These are phyloP conservation scores for Ophthalmolycus amberensis DNA, from an alignment of 2,113 vertebrate species.

Conservation along the genomic window DNA sequence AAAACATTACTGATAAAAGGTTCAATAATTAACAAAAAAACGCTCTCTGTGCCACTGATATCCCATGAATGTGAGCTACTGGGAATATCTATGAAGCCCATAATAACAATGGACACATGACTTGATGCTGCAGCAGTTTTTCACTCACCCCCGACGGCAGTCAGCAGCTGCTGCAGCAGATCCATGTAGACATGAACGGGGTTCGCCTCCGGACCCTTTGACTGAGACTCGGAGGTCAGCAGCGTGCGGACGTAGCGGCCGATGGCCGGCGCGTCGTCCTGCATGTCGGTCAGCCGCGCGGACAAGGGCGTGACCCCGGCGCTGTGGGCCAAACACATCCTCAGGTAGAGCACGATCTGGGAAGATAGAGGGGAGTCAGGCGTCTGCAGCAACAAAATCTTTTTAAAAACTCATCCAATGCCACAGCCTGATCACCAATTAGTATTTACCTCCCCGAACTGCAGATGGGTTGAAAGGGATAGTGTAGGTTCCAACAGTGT, in stretches of 20 bases:
- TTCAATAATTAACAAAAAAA: background rate
- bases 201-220: conserved; percentile 88
- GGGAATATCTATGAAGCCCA: background rate
- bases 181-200: conserved; percentile 93
- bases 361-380: background rate
- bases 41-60: background rate
- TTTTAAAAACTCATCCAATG: background rate
- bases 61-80: background rate
- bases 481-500: conserved; percentile 89
- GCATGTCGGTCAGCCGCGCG: conserved; percentile 93
- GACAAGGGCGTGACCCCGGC: conserved; percentile 90
- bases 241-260: conserved; percentile 90
- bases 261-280: conserved; percentile 94
- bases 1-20: background rate
- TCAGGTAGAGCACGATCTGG: conserved; percentile 94
- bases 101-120: background rate
- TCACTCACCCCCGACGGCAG: conserved; percentile 90
- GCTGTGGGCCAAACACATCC: conserved; percentile 96
- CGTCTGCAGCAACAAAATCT: background rate
- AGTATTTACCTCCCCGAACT: conserved; percentile 90
- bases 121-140: background rate
- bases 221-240: conserved; percentile 84
- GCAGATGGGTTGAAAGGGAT: conserved; percentile 97
- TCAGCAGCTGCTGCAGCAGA: conserved; percentile 93
- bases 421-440: background rate